Evolutionary conservation across 1,140 invertebrate genomes (phyloP).

Genomic region (Tachypleus tridentatus): DNA sequence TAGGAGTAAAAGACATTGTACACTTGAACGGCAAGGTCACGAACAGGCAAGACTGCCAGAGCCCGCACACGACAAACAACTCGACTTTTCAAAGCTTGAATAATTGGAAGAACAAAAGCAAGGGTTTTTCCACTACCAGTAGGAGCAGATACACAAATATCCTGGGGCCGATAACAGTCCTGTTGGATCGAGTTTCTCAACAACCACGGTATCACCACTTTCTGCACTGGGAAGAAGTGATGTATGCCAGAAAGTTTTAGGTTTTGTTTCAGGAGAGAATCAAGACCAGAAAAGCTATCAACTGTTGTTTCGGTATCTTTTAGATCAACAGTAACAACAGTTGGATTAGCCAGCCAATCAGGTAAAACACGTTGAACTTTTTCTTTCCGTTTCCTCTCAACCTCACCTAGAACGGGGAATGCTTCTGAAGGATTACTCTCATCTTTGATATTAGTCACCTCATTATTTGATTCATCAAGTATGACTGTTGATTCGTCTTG

Average conservation of each 20-base stretch:
- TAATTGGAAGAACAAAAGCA: slow-evolving; percentile 81
- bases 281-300: slow-evolving; percentile 45
- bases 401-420: slow-evolving; percentile 26
- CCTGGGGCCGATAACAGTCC: slow-evolving; percentile 47
- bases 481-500: too few relatives aligned
- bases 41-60: slow-evolving; percentile 78
- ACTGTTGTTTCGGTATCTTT: slow-evolving; percentile 45
- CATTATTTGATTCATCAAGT: too few relatives aligned
- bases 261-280: slow-evolving; percentile 46
- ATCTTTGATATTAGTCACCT: too few relatives aligned
- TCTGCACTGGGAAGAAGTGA: slow-evolving; percentile 79
- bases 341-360: slow-evolving; percentile 71
- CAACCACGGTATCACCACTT: slow-evolving; percentile 65
- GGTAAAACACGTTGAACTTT: slow-evolving; percentile 61
- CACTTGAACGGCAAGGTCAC: slow-evolving; percentile 82
- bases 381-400: slow-evolving; percentile 25
- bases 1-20: slow-evolving; percentile 48
- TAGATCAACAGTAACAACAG: slow-evolving; percentile 56
- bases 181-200: slow-evolving; percentile 45
- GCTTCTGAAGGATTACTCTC: too few relatives aligned
- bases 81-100: slow-evolving; percentile 48
- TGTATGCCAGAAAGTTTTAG: slow-evolving; percentile 58
- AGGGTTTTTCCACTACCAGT: slow-evolving; percentile 97
- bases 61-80: slow-evolving; percentile 54
- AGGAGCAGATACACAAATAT: slow-evolving; percentile 93